Evolutionary conservation across 1,140 invertebrate species (phyloP), one percentile per base, ranked within the genome.

Genomic region (Sitophilus oryzae): DNA sequence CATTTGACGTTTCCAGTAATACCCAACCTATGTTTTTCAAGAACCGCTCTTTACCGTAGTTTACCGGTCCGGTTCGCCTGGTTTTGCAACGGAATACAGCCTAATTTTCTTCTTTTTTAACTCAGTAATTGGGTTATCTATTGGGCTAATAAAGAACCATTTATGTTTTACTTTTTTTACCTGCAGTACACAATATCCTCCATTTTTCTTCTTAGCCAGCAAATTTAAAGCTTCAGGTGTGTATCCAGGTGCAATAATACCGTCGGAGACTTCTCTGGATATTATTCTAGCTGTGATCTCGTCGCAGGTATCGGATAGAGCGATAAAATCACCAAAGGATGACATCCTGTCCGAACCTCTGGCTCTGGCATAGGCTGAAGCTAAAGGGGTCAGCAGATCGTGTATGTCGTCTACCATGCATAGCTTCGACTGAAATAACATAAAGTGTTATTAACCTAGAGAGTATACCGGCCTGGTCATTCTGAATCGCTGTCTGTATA

Each of bases 341-440:
- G 93, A 97, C 96, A 99, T 98, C 47, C 96, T 81, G 73, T 99
- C 96, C 14, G 96, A 95, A 25, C 96, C 94, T 73, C 96, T 79
- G 0, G 96, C 96, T 56, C 95, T 76, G 0, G 94, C 95, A 76
- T 98, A 98, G 1, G 96, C 96, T 9, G 80, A 82, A 0, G 96
- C 93, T n/a, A 98, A 62, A 0, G 93, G 93, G 3, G 90, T 86
- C 40, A 97, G 73, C 44, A 81, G 73, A 18, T 82, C 73, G 0
- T 75, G 67, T 18, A 97, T 65, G 73, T 98, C 95, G 54, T 91
- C 83, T 1, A 98, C 95, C 85, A 95, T 94, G 67, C 93, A 98
- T 0, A 97, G 74, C 68, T 88, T 85, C 1, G 91, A 89, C 78
- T 94, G 77, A n/a, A n/a, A n/a, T n/a, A 25, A 18, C 11, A 14